Evolutionary conservation across 2,113 vertebrate genomes (phyloP), one percentile per base, ranked within the genome.

Genomic region (Deroptyus accipitrinus): DNA sequence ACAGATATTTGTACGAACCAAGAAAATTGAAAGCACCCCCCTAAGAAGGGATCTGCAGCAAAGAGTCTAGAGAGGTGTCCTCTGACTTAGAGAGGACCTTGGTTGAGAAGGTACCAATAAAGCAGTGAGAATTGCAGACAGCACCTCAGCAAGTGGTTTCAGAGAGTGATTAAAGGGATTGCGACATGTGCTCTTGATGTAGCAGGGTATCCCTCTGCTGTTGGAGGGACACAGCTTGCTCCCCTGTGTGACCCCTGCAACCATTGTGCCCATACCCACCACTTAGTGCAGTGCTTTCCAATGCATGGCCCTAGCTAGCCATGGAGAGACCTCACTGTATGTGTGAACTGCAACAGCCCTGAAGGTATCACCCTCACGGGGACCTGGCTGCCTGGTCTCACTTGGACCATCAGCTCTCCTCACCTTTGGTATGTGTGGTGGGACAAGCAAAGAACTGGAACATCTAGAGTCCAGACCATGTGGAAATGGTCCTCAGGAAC

Each of bases 391-490:
- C 37, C 39, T 6, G 1, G 31, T 63, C 55, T 17, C 20, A 5
- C 28, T 37, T 62, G 63, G 67, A 61, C 41, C 63, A 25, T 25
- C 74, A 76, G 46, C 68, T 9, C 15, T 80, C 44, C 35, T 31
- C 39, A 24, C 8, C 18, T n/a, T 46, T 23, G 30, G 5, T 35
- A 10, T 1, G 1, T 16, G 28, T n/a, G 17, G 10, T 57, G 69
- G 27, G 11, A 57, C 19, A 19, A 79, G 33, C 0, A 0, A 72
- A 18, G 46, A 80, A 35, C 19, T 1, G 2, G 57, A 39, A 51
- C 0, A 0, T 2, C 1, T 27, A 57, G 57, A 84, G 41, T 33
- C 9, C 6, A 1, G 33, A 6, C 2, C 0, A 0, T 5, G 31
- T 46, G 48, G 25, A 61, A 76, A 23, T 2, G 16, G 30, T 12